A percentile compares a stretch with the other conserved stretches of the same genome.
Evolutionary conservation across 2,888 invertebrate species (phyloP).

Genomic region (Dynastes hyllus): DNA sequence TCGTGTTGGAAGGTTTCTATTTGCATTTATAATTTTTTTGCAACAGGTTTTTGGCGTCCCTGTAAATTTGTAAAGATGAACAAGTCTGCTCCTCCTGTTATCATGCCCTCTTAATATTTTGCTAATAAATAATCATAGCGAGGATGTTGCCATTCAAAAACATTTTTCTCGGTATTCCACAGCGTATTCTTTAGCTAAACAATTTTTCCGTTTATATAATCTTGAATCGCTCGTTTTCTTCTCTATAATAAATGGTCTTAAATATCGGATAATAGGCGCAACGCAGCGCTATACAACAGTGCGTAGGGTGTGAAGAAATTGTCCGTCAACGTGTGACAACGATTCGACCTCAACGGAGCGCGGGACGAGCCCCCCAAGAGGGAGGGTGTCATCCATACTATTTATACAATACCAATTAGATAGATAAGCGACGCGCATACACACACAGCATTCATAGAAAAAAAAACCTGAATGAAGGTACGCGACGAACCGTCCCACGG

Average conservation of each 20-base stretch:
- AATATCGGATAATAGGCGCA: not conserved
- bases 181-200: not conserved
- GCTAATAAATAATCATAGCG: too few species aligned
- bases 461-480: slow-evolving; percentile 60
- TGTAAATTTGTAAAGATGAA: too few species aligned
- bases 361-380: too few species aligned
- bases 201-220: not conserved
- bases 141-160: too few species aligned
- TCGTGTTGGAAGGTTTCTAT: too few species aligned
- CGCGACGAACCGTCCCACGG: slow-evolving; percentile 56
- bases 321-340: slow-evolving; percentile 21
- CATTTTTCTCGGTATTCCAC: too few species aligned
- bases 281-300: too few species aligned
- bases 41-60: too few species aligned
- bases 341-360: too few species aligned
- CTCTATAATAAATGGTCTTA: not conserved
- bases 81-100: too few species aligned
- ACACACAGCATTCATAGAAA: slow-evolving; percentile 60
- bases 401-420: slow-evolving; percentile 65
- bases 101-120: too few species aligned
- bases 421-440: slow-evolving; percentile 55
- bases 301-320: slow-evolving; percentile 24
- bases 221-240: not conserved
- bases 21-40: too few species aligned
- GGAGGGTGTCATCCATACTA: slow-evolving; percentile 58